Conservation (phyloP, 1,140 invertebrate species). For the Leptinotarsa lineolata region DNA sequence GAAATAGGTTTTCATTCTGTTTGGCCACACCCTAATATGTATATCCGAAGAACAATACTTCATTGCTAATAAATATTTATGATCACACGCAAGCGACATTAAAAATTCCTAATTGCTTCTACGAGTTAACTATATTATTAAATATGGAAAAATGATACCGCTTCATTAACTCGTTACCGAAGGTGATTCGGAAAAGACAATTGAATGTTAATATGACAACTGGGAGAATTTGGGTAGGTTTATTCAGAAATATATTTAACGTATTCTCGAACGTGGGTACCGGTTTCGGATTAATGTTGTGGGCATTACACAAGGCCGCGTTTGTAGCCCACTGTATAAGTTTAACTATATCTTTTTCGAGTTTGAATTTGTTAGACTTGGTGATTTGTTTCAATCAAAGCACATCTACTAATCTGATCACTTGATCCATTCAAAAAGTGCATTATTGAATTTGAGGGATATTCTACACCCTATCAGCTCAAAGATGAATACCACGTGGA, state of each 20-base stretch:
- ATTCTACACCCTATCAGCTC: too few species aligned
- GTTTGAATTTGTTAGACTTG: too few species aligned
- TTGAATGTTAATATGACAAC: slow-evolving; percentile 19
- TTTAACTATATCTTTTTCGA: too few species aligned
- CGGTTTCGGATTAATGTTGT: neutral
- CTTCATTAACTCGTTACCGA: slow-evolving; percentile 21
- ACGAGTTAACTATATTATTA: slow-evolving; percentile 27
- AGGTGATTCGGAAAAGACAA: slow-evolving; percentile 13
- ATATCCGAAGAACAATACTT: slow-evolving; percentile 25
- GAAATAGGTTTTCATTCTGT: slow-evolving; percentile 25
- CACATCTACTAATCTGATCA: too few species aligned
- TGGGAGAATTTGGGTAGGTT: slow-evolving; percentile 11
- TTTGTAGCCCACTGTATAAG: neutral
- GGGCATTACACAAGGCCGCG: neutral
- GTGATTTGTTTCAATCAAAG: too few species aligned
- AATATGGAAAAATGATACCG: slow-evolving; percentile 28
- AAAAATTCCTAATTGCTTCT: slow-evolving; percentile 28
- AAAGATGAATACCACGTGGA: too few species aligned
- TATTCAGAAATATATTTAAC: neutral
- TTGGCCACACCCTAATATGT: slow-evolving; percentile 26
- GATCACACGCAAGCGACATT: slow-evolving; percentile 20
- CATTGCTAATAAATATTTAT: slow-evolving; percentile 28
- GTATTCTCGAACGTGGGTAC: neutral
- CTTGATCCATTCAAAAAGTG: too few species aligned
- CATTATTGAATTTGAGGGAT: too few species aligned